Evolutionary conservation across 2,888 invertebrate species (phyloP).

Genomic region (Horisme vitalbata): DNA sequence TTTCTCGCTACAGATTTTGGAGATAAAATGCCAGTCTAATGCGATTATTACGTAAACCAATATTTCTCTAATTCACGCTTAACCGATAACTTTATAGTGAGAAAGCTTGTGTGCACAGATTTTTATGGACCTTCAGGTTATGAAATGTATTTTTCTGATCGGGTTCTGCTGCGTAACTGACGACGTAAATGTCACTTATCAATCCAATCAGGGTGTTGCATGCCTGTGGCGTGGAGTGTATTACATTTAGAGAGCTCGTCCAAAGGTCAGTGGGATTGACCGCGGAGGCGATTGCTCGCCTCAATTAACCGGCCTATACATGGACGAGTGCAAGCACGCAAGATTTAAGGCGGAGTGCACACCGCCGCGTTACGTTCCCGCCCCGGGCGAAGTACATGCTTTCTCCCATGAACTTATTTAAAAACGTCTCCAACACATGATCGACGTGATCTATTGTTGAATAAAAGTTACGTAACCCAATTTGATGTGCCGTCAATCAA

Average conservation of each 20-base stretch:
- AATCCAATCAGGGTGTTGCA: constrained; percentile 48
- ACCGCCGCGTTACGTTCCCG: constrained; percentile 48
- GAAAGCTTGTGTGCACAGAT: constrained; percentile 36
- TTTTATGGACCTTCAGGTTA: constrained; percentile 34
- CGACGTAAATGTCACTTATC: constrained; percentile 38
- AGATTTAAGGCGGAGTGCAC: constrained; percentile 38
- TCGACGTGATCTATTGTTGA: constrained; percentile 73
- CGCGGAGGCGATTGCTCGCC: constrained; percentile 47
- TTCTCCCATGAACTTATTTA: constrained; percentile 78
- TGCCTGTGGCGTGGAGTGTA: constrained; percentile 26
- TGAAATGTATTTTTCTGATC: constrained; percentile 35
- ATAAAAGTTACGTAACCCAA: constrained; percentile 67
- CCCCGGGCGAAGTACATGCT: constrained; percentile 58
- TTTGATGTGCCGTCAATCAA: constrained; percentile 75
- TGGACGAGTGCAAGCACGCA: constrained; percentile 35
- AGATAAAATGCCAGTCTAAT: constrained; percentile 61
- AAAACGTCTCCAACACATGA: constrained; percentile 77
- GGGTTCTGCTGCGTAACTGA: constrained; percentile 26
- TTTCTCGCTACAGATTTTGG: constrained; percentile 57
- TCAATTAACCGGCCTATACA: constrained; percentile 62
- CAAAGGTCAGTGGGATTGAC: constrained; percentile 47
- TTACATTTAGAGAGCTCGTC: constrained; percentile 41
- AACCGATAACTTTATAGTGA: constrained; percentile 39
- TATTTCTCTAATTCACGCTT: constrained; percentile 44
- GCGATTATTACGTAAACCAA: constrained; percentile 61